Evolutionary conservation across 2,888 invertebrate species (phyloP).

Genomic region (Agonopterix heracliana): DNA sequence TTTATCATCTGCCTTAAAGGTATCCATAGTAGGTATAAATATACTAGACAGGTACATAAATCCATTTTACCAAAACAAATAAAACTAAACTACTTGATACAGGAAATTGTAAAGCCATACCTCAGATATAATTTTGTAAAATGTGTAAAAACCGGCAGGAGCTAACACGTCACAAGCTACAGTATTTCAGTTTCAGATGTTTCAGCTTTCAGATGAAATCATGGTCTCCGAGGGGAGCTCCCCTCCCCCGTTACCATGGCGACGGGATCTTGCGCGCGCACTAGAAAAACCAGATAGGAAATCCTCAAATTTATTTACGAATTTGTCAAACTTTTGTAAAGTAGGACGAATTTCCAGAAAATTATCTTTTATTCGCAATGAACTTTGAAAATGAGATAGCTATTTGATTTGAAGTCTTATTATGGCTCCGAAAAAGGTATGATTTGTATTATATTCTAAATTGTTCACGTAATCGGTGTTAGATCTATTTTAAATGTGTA

Average conservation of each 20-base stretch:
- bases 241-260: conserved; percentile 41
- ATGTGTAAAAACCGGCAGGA: neutral
- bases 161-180: neutral
- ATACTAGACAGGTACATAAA: too few relatives aligned
- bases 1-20: too few relatives aligned
- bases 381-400: neutral
- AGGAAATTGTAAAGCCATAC: too few relatives aligned
- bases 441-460: conserved; percentile 6
- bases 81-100: too few relatives aligned
- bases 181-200: neutral
- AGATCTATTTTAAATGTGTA: too few relatives aligned
- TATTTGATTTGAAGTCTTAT: conserved; percentile 4
- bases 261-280: conserved; percentile 63
- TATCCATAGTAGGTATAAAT: too few relatives aligned
- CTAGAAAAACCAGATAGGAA: conserved; percentile 15
- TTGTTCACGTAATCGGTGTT: too few relatives aligned
- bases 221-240: conserved; percentile 10
- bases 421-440: conserved; percentile 70
- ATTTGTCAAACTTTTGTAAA: conserved; percentile 5
- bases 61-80: too few relatives aligned
- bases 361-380: neutral
- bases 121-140: too few relatives aligned
- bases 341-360: neutral
- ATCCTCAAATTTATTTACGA: conserved; percentile 41
- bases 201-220: neutral